Base-by-base conservation (phyloP, 2,797 vertebrate species). In the Antrozous pallidus region DNA sequence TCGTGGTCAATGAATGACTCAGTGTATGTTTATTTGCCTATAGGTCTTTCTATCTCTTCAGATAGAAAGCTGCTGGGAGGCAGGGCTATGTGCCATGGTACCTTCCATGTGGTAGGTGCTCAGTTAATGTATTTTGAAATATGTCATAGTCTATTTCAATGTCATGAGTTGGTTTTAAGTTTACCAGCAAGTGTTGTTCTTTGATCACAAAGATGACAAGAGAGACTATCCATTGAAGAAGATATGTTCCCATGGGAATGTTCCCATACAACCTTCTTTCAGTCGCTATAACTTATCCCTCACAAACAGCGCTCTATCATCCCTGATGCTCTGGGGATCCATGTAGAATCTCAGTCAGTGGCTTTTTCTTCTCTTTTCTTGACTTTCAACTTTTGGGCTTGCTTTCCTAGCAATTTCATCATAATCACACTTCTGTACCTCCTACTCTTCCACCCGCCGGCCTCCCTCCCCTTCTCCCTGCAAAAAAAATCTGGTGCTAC, bases 331-430 rank as follows among this genome's bases (percentile, higher is more conserved):
- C 31, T n/a, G 9, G 38, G 33, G 87, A 79, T 67, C 90, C 54
- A 33, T 5, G 31, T n/a, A 77, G 45, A 67, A 67, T 33, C 61
- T 84, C 17, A 79, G 33, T 6, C 14, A 56, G 18, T 61, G n/a
- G 10, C 2, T 36, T 79, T 90, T 45, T 63, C 47, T 86, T 73
- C 38, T 69, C 36, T 42, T 85, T n/a, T 84, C 40, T 38, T 88
- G 47, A 83, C 5, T 33, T 56, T 85, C 63, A 82, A 58, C 26
- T 61, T 80, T 73, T 31, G 70, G 42, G 17, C 8, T 92, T 92
- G 85, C 77, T 89, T 88, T 78, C 47, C 33, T 84, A 20, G 42
- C 38, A 81, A 82, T 88, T 77, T 84, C 85, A 71, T 80, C 40
- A 65, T 14, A 65, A 49, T 79, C 18, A 51, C 8, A 20, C 69